phyloP scores from a whole-genome alignment of 2,797 vertebrate species.

The Onychomys arenicola region DNA sequence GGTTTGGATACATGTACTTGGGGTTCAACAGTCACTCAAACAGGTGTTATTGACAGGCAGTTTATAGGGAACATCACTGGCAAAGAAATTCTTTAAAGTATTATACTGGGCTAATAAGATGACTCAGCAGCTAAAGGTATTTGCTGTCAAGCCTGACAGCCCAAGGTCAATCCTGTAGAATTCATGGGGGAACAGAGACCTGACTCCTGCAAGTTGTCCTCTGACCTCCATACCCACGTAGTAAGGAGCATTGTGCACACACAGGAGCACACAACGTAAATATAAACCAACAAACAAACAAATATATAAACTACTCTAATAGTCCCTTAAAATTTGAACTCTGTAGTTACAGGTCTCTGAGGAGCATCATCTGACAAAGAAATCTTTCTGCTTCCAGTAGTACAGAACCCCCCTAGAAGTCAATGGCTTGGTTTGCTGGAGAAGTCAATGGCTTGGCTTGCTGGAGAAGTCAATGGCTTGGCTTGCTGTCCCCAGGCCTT shows the following conservation, averaged over 20 bases:
- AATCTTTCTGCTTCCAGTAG: background rate
- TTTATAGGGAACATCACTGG: background rate
- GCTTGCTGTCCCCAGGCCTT: background rate
- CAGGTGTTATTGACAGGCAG: background rate
- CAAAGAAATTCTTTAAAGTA: background rate
- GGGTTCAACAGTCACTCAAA: background rate
- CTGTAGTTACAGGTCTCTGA: background rate
- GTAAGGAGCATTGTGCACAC: background rate
- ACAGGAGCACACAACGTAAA: too few relatives aligned
- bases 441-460: too few relatives aligned
- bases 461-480: too few relatives aligned
- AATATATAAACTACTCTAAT: background rate
- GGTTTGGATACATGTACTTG: background rate
- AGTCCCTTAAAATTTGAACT: background rate
- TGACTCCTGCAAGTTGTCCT: background rate
- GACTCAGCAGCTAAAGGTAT: background rate
- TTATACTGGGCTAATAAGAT: background rate
- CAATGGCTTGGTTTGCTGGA: background rate
- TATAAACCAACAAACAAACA: background rate
- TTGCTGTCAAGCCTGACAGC: background rate
- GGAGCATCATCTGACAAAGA: background rate
- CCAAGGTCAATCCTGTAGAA: too few relatives aligned
- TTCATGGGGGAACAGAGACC: background rate
- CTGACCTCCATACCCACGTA: background rate
- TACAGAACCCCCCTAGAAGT: rapidly evolving